Percentiles rank a stretch among this genome's conserved stretches.
Evolutionary conservation across 2,797 vertebrate species (phyloP).

Genomic region (Schizothorax lantsangensis): DNA sequence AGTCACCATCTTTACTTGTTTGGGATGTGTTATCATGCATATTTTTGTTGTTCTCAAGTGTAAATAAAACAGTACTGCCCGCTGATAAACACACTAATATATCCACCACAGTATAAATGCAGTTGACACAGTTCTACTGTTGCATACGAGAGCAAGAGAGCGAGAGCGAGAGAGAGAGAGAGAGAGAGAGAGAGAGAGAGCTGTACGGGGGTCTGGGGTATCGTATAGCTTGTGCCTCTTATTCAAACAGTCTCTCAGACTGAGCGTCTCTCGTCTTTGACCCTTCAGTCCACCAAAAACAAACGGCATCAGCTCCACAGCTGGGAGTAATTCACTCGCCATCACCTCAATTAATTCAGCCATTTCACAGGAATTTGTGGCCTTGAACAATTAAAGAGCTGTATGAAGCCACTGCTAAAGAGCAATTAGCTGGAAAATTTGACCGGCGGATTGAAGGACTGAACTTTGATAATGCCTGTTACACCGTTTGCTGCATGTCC

Average conservation of each 20-base stretch:
- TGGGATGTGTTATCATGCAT: not conserved
- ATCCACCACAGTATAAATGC: not conserved
- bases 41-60: not conserved
- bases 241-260: slow-evolving; percentile 94
- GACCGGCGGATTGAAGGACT: not conserved
- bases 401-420: not conserved
- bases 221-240: slow-evolving; percentile 88
- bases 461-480: not conserved
- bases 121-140: not conserved
- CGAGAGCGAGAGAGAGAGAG: not conserved
- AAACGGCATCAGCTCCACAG: slow-evolving; percentile 88
- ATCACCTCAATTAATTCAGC: slow-evolving; percentile 95
- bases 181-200: not conserved
- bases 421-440: slow-evolving; percentile 3
- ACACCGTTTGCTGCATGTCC: not conserved
- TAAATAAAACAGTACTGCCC: not conserved
- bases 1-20: not conserved
- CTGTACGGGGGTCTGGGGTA: slow-evolving; percentile 73
- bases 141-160: not conserved
- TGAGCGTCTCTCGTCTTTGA: slow-evolving; percentile 85
- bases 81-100: not conserved
- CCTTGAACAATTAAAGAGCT: slow-evolving; percentile 72
- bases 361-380: slow-evolving; percentile 87
- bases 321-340: slow-evolving; percentile 90
- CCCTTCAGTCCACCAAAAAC: slow-evolving; percentile 85